Evolutionary conservation across 2,797 vertebrate species (phyloP), one percentile per base, ranked within the genome.

Genomic region (Takifugu ocellatus): DNA sequence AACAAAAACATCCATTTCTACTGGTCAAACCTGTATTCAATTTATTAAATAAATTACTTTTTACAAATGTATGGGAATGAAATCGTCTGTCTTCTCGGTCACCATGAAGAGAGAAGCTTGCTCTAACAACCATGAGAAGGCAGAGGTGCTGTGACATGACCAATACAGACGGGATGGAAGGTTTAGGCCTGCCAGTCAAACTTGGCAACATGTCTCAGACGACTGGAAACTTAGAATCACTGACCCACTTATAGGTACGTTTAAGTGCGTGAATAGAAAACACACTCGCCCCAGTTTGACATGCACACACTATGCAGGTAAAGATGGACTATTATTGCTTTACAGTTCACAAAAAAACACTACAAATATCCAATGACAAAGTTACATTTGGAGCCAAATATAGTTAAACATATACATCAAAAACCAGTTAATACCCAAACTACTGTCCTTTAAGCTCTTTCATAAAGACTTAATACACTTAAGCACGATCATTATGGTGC

Each of bases 191-290:
- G 66, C 54, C 63, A 65, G 56, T 68, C 49, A 56, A 68, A 77
- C 39, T 51, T 43, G 45, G 43, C 52, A 51, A 58, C 45, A 3
- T 15, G 12, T 62, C 54, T 27, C 56, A 56, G 56, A 49, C 25
- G 49, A 71, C 59, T 70, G 50, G 49, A 61, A 73, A 76, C 62
- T 58, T 44, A 59, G 66, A 64, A 65, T 65, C 63, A 63, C 33
- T 69, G 76, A 63, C 69, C 72, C 11, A 81, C 61, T 81, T 72
- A 45, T 25, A 24, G n/a, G 24, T 59, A 61, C 56, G 21, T 21
- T 21, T 26, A 60, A 59, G 56, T 42, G 36, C 66, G 39, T 31
- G 25, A 44, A 50, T 59, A 24, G 46, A 15, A 57, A 68, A 63
- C 50, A 53, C 49, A 26, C 36, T 21, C 56, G 58, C 25, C 5